phyloP scores from a whole-genome alignment of 2,113 vertebrate genomes.

The Albula goreensis region DNA sequence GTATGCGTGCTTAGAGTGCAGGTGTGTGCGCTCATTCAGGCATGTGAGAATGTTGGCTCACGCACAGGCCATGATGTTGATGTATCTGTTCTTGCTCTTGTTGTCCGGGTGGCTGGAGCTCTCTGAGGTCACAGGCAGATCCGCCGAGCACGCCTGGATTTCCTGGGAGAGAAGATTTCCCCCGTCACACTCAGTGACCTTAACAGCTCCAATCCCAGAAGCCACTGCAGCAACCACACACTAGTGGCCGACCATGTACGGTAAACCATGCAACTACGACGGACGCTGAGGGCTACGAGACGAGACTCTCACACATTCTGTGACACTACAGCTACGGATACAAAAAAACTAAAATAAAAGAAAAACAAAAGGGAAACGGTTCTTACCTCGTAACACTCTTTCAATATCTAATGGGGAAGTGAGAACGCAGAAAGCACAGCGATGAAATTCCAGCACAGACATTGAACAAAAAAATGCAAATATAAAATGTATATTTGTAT shows the following conservation, averaged over 20 bases:
- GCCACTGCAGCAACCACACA: background rate
- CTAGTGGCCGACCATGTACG: background rate
- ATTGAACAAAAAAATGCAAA: constrained; percentile 74
- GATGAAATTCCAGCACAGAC: constrained; percentile 80
- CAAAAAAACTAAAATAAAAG: constrained; percentile 64
- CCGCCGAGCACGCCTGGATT: constrained; percentile 89
- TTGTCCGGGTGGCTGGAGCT: constrained; percentile 92
- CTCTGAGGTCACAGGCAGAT: constrained; percentile 88
- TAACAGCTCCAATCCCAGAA: background rate
- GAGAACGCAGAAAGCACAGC: constrained; percentile 85
- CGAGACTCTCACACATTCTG: constrained; percentile 27
- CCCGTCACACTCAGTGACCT: background rate
- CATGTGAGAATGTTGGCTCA: constrained; percentile 24
- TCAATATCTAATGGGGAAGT: constrained; percentile 97
- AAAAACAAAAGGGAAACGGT: constrained; percentile 67
- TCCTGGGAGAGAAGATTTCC: constrained; percentile 73
- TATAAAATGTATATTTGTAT: constrained; percentile 34
- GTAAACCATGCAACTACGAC: constrained; percentile 39
- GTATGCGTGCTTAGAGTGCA: background rate
- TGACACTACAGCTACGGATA: constrained; percentile 70
- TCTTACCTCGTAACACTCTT: constrained; percentile 99
- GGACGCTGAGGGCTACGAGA: background rate
- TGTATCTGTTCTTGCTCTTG: constrained; percentile 95
- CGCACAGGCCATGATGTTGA: constrained; percentile 96
- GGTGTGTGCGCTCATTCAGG: background rate